These are phyloP conservation scores for Drosophila macrothrix DNA, from an alignment of 2,888 invertebrate genomes.

Conservation along the genomic window DNA sequence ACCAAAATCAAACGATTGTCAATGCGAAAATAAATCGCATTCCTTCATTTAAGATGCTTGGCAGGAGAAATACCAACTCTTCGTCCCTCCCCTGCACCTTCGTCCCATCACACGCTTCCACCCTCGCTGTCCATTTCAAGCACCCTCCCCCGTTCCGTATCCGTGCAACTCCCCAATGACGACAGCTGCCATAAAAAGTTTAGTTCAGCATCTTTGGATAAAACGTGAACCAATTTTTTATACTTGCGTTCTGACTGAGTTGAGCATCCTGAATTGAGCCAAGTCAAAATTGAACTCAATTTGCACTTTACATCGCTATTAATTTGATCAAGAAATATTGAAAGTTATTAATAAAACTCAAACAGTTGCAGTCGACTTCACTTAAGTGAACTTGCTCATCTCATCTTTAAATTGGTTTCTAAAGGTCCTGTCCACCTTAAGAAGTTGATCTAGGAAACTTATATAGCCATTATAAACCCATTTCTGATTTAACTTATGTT, in stretches of 20 bases:
- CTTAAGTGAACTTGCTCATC: not conserved
- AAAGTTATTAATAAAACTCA: constrained; percentile 19
- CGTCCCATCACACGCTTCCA: not conserved
- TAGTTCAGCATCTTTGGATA: constrained; percentile 71
- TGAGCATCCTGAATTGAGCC: constrained; percentile 37
- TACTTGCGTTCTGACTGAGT: constrained; percentile 19
- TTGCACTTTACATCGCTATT: constrained; percentile 32
- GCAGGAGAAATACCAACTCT: constrained; percentile 13
- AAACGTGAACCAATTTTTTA: constrained; percentile 78
- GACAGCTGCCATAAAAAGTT: constrained; percentile 80
- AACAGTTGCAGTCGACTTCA: not conserved
- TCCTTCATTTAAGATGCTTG: constrained; percentile 67
- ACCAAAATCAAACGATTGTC: constrained; percentile 82
- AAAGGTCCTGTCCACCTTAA: not conserved
- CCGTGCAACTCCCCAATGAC: constrained; percentile 66
- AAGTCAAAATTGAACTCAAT: constrained; percentile 46
- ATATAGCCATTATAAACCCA: not conserved
- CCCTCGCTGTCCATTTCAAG: not conserved
- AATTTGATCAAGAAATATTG: constrained; percentile 34
- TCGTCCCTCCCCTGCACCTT: not conserved
- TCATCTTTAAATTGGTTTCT: not conserved
- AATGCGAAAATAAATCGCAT: constrained; percentile 83
- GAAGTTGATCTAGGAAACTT: not conserved
- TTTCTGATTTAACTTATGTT: not conserved
- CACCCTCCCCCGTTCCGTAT: not conserved